Base-by-base conservation (phyloP, 2,888 invertebrate species). In the Xestia xanthographa region DNA sequence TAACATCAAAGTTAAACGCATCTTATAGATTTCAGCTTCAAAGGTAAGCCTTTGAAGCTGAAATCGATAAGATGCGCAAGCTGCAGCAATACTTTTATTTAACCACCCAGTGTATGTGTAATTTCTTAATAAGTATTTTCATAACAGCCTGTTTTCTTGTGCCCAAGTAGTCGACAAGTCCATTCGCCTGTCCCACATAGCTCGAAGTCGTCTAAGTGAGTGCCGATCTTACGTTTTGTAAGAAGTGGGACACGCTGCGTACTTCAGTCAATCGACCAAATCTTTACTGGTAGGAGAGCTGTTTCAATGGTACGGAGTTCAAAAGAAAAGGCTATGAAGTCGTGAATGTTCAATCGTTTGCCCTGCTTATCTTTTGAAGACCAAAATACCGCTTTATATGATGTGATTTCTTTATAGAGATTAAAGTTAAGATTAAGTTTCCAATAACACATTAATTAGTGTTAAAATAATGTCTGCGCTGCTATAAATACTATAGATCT, bases 101-200 rank as follows among this genome's bases (percentile, higher is more conserved):
- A 66, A 66, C 56, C 60, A 71, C 45, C 60, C 41, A 70, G 58
- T 86, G 45, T 58, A 73, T 69, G 50, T 74, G 53, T 79, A 80
- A 79, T 83, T 88, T 77, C 85, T 76, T 79, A 60, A 83, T 81
- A 70, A 75, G 50, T 66, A 84, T 86, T 84, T 84, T 86, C 75
- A 87, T 85, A 87, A 80, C 82, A 77, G 79, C 68, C 79, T 82
- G 76, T 79, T 79, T 63, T 79, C 83, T 79, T 84, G 85, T 56
- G 78, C 86, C 76, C 60, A 76, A 82, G 79, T 79, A 81, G 79
- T 82, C 83, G 78, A 78, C 79, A 80, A 86, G 86, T 87, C 84
- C 88, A 83, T 86, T 88, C 87, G 89, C 86, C 83, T 90, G 91
- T 85, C 89, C 92, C 85, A 91, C 87, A 91, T 92, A 91, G 75